Conservation (phyloP, 2,113 vertebrate species). For the Ranitomeya variabilis region DNA sequence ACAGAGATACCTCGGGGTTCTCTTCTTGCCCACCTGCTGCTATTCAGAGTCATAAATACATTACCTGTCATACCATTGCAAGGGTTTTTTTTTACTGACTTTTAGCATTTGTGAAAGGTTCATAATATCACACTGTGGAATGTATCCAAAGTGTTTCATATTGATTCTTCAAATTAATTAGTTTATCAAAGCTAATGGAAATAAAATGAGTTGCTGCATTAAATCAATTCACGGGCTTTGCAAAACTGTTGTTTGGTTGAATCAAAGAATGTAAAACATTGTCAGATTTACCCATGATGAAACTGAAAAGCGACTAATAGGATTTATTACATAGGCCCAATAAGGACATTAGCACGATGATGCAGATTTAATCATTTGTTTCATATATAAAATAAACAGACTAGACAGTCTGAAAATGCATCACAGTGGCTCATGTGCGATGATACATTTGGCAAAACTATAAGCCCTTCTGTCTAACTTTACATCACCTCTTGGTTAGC, state of each 20-base stretch:
- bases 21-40: slow-evolving; percentile 48
- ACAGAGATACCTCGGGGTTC: slow-evolving; percentile 49
- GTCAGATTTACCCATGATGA: not conserved
- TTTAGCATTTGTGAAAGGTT: slow-evolving; percentile 6
- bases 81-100: slow-evolving; percentile 18
- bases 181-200: slow-evolving; percentile 45
- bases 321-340: not conserved
- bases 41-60: slow-evolving; percentile 49
- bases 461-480: too few relatives aligned
- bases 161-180: slow-evolving; percentile 38
- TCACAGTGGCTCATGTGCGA: too few relatives aligned
- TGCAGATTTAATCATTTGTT: too few relatives aligned
- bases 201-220: slow-evolving; percentile 17
- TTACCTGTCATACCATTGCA: slow-evolving; percentile 47
- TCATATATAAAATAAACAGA: too few relatives aligned
- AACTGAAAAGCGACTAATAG: not conserved
- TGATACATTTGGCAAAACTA: too few relatives aligned
- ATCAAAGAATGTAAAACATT: not conserved
- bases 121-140: slow-evolving; percentile 7
- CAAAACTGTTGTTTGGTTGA: not conserved
- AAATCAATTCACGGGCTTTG: not conserved
- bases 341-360: not conserved
- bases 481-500: too few relatives aligned
- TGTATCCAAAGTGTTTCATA: slow-evolving; percentile 29
- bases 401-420: too few relatives aligned